phyloP scores from a whole-genome alignment of 2,797 vertebrate species.

The Pangasius mekongensis region DNA sequence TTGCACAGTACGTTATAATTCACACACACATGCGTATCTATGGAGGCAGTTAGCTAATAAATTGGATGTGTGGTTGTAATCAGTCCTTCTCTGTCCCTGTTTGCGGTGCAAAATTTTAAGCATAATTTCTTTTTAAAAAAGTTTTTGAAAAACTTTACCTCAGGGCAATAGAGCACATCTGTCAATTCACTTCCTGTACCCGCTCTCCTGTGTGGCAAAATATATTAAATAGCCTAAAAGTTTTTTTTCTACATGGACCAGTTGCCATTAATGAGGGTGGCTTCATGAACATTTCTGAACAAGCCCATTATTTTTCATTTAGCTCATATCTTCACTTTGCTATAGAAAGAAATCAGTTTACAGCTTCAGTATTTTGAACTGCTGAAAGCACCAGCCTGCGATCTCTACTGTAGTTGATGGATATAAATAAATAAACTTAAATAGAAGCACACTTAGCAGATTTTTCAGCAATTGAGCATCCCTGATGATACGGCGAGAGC shows the following conservation, averaged over 20 bases:
- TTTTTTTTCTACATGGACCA: not conserved
- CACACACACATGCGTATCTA: not conserved
- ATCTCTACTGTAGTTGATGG: conserved; percentile 91
- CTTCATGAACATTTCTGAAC: not conserved
- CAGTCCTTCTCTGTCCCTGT: not conserved
- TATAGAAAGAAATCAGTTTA: conserved; percentile 56
- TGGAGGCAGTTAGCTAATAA: not conserved
- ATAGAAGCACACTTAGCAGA: conserved; percentile 91
- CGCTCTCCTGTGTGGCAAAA: not conserved
- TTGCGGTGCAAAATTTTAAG: conserved; percentile 30
- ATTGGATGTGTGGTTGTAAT: not conserved
- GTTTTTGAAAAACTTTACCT: not conserved
- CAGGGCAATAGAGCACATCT: conserved; percentile 6
- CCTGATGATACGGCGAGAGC: conserved; percentile 88
- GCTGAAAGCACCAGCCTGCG: conserved; percentile 59
- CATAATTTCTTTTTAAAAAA: not conserved
- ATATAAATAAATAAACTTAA: conserved; percentile 90
- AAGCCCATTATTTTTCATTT: conserved; percentile 1
- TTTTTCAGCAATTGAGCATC: conserved; percentile 96
- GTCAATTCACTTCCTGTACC: not conserved
- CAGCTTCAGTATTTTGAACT: conserved; percentile 53
- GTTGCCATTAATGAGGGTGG: not conserved
- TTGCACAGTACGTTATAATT: not conserved
- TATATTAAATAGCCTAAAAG: not conserved
- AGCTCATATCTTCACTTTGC: conserved; percentile 6